Base-by-base conservation (phyloP, 2,888 invertebrate genomes). In the Cordilura impudica region DNA sequence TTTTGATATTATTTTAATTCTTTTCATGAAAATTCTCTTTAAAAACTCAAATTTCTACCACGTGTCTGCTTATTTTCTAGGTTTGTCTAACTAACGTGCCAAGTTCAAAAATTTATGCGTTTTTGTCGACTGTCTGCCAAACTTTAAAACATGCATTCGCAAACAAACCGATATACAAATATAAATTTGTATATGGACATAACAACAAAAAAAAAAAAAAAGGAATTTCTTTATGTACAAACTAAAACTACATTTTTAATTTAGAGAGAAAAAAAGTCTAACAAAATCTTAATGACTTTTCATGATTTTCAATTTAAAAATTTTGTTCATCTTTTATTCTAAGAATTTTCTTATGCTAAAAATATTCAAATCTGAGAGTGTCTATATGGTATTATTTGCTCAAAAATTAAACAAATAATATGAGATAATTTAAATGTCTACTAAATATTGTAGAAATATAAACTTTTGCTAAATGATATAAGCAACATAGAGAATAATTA, bases 91-190 rank as follows among this genome's bases (percentile, higher is more conserved):
- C 78, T 78, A 78, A 75, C 75, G 71, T 79, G 79, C 75, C 79
- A 79, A 79, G 79, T 79, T 79, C 79, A 79, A 71, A 79, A 63
- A 63, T 75, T 75, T 79, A 75, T 79, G 75, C 71, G 79, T 79
- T 74, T 79, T 54, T 66, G 63, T 74, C 79, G 75, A 71, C 74
- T 71, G 79, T 79, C 79, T 79, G 75, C 49, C 75, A 75, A 75
- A 75, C 14, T 31, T 29, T 29, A 49, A 19, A n/a, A 1, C n/a
- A n/a, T 39, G n/a, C 35, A 39, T 39, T 12, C n/a, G 3, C 26
- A 26, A 4, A 26, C 26, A 26, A 26, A 26, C 4, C 35, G 2
- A 39, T 39, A 39, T n/a, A 39, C 31, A 31, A 39, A 39, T 39
- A 39, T 39, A 39, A 39, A 39, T 39, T 31, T 31, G n/a, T n/a